These are phyloP conservation scores for Mystacides longicornis DNA, from an alignment of 2,888 invertebrate genomes.

Conservation along the genomic window DNA sequence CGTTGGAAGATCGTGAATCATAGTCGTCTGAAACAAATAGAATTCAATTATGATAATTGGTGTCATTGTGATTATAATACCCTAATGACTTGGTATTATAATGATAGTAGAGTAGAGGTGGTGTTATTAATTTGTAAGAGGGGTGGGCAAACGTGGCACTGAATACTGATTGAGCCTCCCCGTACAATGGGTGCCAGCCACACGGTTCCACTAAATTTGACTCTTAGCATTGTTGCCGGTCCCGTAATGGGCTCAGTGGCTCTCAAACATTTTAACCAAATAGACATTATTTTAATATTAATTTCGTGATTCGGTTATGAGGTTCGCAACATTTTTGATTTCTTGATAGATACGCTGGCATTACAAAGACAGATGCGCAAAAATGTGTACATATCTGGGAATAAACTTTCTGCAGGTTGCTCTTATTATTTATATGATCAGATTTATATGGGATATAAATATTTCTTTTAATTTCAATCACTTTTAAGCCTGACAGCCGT, in stretches of 20 bases:
- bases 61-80: background rate
- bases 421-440: no score
- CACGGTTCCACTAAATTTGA: slow-evolving; percentile 14
- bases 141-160: slow-evolving; percentile 10
- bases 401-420: no score
- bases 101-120: slow-evolving; percentile 31
- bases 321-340: no score
- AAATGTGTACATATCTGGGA: no score
- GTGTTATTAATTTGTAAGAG: slow-evolving; percentile 5
- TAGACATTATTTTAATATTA: no score
- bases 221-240: slow-evolving; percentile 23
- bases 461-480: no score
- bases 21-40: slow-evolving; percentile 47
- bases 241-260: slow-evolving; percentile 10
- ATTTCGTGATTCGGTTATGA: no score
- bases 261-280: no score
- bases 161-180: slow-evolving; percentile 20
- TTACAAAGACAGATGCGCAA: no score
- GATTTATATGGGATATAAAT: no score
- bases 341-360: no score
- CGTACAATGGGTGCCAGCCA: slow-evolving; percentile 25
- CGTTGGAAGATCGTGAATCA: slow-evolving; percentile 45
- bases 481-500: no score
- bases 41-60: slow-evolving; percentile 1
- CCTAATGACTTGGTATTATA: background rate